Conservation (phyloP, 2,113 vertebrate species). For the Lasiurus borealis region DNA sequence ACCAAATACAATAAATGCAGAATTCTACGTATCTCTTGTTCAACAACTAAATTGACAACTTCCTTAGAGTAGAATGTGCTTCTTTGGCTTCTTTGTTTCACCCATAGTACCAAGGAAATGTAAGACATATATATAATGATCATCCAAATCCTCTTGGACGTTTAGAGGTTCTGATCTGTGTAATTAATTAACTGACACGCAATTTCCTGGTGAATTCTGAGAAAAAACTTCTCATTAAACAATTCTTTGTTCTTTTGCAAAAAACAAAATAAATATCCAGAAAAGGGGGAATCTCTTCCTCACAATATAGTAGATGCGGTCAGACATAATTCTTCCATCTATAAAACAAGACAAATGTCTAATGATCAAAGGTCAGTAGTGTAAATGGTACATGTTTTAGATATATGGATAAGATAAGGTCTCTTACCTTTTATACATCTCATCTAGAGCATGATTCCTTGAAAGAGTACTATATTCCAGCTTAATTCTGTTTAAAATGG, state of each 20-base stretch:
- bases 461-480: neutral
- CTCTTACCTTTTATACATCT: neutral
- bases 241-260: neutral
- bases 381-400: neutral
- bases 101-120: neutral
- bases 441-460: neutral
- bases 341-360: neutral
- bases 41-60: neutral
- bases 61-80: neutral
- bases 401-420: neutral
- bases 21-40: neutral
- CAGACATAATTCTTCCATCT: neutral
- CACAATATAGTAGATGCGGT: neutral
- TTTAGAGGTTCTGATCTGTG: neutral
- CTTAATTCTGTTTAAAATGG: neutral
- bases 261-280: neutral
- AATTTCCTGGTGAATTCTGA: constrained; percentile 34
- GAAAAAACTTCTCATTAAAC: neutral
- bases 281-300: neutral
- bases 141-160: neutral
- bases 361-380: neutral
- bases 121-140: neutral
- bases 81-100: neutral
- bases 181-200: neutral
- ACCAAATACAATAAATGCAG: neutral